Evolutionary conservation across 1,140 invertebrate species (phyloP).

Genomic region (Nymphalis io): DNA sequence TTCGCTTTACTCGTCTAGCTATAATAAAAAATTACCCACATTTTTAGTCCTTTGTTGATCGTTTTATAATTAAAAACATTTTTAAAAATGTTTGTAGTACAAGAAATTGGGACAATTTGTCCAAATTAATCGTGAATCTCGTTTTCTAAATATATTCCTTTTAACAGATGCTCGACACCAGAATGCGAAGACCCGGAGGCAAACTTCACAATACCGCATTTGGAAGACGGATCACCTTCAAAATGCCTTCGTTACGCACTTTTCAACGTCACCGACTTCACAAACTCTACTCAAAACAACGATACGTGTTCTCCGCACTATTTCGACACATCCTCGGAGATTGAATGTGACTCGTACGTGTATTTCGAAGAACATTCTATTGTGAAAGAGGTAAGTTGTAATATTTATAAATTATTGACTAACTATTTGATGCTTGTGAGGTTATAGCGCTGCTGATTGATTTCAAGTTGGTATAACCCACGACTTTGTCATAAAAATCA

Average conservation of each 20-base stretch:
- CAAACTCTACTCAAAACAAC: conserved; percentile 35
- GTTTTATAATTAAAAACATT: too few species aligned
- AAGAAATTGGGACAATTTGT: too few species aligned
- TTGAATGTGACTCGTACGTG: conserved; percentile 66
- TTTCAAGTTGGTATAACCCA: too few species aligned
- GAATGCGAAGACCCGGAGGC: conserved; percentile 61
- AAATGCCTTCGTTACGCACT: conserved; percentile 65
- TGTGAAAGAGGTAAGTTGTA: conserved; percentile 68
- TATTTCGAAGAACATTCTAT: conserved; percentile 73
- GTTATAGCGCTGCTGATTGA: too few species aligned
- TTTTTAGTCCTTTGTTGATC: too few species aligned
- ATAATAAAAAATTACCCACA: too few species aligned
- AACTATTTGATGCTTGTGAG: not conserved
- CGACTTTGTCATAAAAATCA: too few species aligned
- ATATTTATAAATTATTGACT: not conserved
- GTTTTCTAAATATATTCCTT: not conserved
- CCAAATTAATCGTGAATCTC: too few species aligned
- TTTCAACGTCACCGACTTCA: conserved; percentile 40
- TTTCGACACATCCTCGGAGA: conserved; percentile 62
- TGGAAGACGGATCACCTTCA: conserved; percentile 49
- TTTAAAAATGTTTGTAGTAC: too few species aligned
- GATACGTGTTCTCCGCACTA: conserved; percentile 56
- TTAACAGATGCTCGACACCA: conserved; percentile 64
- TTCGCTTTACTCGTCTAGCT: too few species aligned
- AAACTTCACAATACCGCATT: conserved; percentile 66